Evolutionary conservation across 2,113 vertebrate species (phyloP), one percentile per base, ranked within the genome.

Genomic region (Ivindomyrus marchei): DNA sequence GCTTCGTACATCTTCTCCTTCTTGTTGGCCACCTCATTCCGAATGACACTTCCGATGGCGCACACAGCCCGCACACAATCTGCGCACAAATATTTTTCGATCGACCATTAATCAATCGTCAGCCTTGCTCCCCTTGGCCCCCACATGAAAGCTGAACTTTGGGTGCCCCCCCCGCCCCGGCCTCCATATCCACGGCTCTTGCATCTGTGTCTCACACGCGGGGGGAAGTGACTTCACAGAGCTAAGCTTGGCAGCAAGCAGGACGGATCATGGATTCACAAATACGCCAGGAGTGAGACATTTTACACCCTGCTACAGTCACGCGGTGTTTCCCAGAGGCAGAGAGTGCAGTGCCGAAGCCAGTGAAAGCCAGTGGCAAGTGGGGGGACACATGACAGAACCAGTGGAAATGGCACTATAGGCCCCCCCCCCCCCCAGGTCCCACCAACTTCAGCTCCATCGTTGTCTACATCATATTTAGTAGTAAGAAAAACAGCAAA

Each of bases 1-100:
- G 97, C 96, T 92, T 99, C 98, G 2, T 99, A 99, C 39, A 98
- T 97, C 89, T 98, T 97, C 96, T 99, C 98, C 50, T 98, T 98
- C 42, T 98, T 95, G 95, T 99, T 97, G 42, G 98, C 98, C 0
- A 99, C 98, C 93, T 99, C 98, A 0, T 98, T 99, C 39, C 98
- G 96, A 93, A 99, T 99, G 93, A 99, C 97, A 0, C 98, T 98
- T 87, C 98, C 98, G 0, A 99, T 99, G 90, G n/a, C 36, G 36
- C 36, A 39, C 36, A 39, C 36, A 39, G 36, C 0, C 2, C 36
- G 1, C 36, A 36, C 21, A 58, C 24, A 62, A 7, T 62, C 56
- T n/a, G 24, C 24, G 2, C 8, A 66, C 62, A 27, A n/a, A 4
- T 10, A 3, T 66, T 27, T 66, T 27, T 66, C 3, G 3, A 66